Evolutionary conservation across 2,797 vertebrate genomes (phyloP), one percentile per base, ranked within the genome.

Genomic region (Acipenser ruthenus): DNA sequence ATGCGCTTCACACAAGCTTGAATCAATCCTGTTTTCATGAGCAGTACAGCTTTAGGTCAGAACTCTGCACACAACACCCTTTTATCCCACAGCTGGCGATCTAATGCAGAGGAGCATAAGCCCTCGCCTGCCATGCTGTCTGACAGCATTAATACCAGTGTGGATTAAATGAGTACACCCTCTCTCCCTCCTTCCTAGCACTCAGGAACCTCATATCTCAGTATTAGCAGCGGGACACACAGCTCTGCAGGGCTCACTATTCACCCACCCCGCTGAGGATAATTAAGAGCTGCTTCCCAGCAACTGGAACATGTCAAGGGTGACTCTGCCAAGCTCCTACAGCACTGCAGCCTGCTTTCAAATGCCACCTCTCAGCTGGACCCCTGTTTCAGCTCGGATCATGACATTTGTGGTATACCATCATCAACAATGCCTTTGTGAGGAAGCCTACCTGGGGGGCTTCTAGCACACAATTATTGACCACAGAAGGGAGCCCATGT

Each of bases 361-460:
- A 58, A 58, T 58, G 55, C 55, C 55, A 58, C 55, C 11, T 58
- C 55, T 58, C 55, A 58, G 55, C 12, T 8, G 55, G 55, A 58
- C 55, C 12, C 10, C 10, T n/a, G 9, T 13, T n/a, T 58, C 11
- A 58, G 55, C 55, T 58, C 3, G 55, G 55, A 58, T 6, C 13
- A 12, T 10, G 55, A 13, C 55, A 58, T 58, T 58, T 11, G 55
- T 58, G 55, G 55, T 6, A 58, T 58, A 13, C 13, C 55, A 58
- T 10, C 55, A n/a, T 58, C 9, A 6, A 1, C 55, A 11, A 12
- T 11, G 5, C 7, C 13, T 11, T 58, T 7, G 11, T 10, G 10
- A 58, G 55, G 13, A 11, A 58, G 55, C 55, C 13, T 13, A 12
- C 55, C 55, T 13, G 8, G 6, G 6, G 12, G 9, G 55, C 55